Percentiles rank a stretch among this genome's conserved stretches.
Conservation (phyloP, 2,888 invertebrate genomes). For the Rhogogaster chlorosoma region DNA sequence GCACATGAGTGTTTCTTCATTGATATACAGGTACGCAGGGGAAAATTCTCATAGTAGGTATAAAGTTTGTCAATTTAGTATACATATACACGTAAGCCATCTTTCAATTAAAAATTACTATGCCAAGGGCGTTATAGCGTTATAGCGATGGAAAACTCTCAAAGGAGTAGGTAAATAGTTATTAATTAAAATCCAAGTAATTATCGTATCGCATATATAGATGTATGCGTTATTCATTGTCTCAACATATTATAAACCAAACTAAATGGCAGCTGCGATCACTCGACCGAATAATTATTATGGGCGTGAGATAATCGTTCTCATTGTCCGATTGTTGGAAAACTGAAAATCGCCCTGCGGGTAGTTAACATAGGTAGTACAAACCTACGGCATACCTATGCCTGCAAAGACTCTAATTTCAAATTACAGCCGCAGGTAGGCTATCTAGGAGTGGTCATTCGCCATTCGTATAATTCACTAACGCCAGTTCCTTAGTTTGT, state of each 20-base stretch:
- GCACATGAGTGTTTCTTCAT: slow-evolving; percentile 47
- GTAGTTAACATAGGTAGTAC: background rate
- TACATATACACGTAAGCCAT: background rate
- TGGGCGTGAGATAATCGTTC: slow-evolving; percentile 49
- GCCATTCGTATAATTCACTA: background rate
- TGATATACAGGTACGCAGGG: background rate
- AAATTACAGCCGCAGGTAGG: background rate
- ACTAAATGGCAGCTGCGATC: background rate
- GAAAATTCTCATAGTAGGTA: slow-evolving; percentile 30
- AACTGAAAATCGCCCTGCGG: slow-evolving; percentile 39
- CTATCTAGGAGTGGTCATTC: background rate
- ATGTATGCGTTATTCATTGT: background rate
- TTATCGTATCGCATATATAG: background rate
- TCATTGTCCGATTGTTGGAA: slow-evolving; percentile 46
- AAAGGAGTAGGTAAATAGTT: slow-evolving; percentile 11
- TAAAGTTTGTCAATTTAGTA: slow-evolving; percentile 29
- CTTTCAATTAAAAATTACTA: slow-evolving; percentile 46
- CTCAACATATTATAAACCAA: background rate
- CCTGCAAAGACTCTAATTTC: background rate
- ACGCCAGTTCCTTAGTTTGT: background rate
- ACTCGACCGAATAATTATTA: slow-evolving; percentile 36
- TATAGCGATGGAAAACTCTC: background rate
- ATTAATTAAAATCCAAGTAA: slow-evolving; percentile 18
- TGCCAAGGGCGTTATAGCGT: slow-evolving; percentile 40
- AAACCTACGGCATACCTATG: background rate